A percentile compares a stretch with the other conserved stretches of the same genome.
Conservation (phyloP, 2,113 vertebrate species). For the Seriola quinqueradiata region DNA sequence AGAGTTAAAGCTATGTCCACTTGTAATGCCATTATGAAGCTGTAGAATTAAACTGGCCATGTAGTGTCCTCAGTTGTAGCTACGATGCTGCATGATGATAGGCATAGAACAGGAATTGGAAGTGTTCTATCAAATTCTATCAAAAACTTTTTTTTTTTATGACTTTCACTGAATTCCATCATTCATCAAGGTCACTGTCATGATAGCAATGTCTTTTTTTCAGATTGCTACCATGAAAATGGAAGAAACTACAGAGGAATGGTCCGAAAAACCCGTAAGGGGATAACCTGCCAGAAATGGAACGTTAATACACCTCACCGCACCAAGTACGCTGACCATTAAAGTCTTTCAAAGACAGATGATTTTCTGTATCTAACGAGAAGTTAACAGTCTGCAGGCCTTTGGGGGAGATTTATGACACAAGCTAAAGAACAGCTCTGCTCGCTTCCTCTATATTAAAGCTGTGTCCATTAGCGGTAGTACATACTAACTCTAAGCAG, state of each 20-base stretch:
- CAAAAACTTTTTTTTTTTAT: neutral
- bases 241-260: conserved; percentile 89
- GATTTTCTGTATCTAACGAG: neutral
- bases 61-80: neutral
- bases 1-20: too few species aligned
- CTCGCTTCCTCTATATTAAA: neutral
- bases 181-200: neutral
- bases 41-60: neutral
- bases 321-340: conserved; percentile 85
- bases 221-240: conserved; percentile 92
- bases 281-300: conserved; percentile 95
- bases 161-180: neutral
- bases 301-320: conserved; percentile 86
- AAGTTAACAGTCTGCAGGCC: neutral
- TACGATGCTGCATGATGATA: neutral
- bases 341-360: neutral
- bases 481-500: neutral
- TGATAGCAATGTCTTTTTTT: neutral
- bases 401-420: neutral
- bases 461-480: neutral
- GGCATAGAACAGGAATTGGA: too few species aligned
- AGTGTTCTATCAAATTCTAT: neutral
- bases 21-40: too few species aligned
- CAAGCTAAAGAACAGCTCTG: neutral
- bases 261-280: conserved; percentile 93